These are phyloP conservation scores for Galago senegalensis DNA, from an alignment of 2,797 vertebrate species.

Conservation along the genomic window DNA sequence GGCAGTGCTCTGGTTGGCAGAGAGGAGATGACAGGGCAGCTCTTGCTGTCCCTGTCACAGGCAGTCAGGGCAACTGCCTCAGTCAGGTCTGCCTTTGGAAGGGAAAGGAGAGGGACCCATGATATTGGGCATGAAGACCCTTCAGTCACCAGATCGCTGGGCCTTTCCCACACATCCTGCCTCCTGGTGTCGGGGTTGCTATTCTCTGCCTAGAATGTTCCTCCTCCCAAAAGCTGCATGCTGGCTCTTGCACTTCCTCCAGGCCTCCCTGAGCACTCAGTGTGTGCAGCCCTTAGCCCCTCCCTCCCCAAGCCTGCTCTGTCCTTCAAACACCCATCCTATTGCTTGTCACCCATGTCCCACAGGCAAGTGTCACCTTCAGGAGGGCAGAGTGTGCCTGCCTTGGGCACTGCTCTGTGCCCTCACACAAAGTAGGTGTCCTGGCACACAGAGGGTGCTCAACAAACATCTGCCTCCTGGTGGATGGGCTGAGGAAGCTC, in stretches of 20 bases:
- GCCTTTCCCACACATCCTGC: background rate
- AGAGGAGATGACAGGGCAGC: background rate
- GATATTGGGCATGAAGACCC: fast-evolving
- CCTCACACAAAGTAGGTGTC: background rate
- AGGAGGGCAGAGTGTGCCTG: background rate
- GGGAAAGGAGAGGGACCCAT: background rate
- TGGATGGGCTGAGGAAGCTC: background rate
- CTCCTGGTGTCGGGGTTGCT: background rate
- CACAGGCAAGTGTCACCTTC: fast-evolving
- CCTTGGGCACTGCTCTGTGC: background rate
- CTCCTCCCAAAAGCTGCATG: background rate
- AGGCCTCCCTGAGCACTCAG: background rate
- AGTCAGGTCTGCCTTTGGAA: background rate
- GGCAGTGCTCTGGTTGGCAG: background rate
- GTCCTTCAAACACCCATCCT: background rate
- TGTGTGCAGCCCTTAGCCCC: background rate
- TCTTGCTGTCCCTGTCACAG: background rate
- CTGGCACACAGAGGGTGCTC: background rate
- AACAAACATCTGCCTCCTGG: background rate
- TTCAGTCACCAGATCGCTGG: fast-evolving
- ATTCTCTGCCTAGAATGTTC: background rate
- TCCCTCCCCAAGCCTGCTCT: background rate
- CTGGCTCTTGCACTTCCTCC: background rate
- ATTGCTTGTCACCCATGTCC: fast-evolving
- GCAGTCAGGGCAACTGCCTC: background rate